These are phyloP conservation scores for Sminthopsis crassicaudata DNA, from an alignment of 2,113 vertebrate species.

Conservation along the genomic window DNA sequence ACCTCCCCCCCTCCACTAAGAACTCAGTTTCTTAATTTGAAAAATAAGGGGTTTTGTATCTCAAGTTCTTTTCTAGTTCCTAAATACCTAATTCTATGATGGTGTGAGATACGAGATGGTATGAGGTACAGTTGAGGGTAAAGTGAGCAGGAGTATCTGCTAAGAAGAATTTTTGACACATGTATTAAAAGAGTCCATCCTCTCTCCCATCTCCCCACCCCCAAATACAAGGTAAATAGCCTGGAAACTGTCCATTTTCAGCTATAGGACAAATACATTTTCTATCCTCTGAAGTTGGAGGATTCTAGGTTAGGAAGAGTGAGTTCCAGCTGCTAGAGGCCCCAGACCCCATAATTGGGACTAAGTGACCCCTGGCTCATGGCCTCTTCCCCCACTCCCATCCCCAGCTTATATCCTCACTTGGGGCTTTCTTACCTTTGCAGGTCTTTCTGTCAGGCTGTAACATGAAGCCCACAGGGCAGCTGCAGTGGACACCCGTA, in stretches of 20 bases:
- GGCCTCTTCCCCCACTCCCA: background rate
- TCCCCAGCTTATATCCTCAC: background rate
- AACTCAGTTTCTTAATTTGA: background rate
- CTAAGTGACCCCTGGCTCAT: background rate
- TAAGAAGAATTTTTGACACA: background rate
- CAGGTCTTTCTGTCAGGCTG: slow-evolving; percentile 97
- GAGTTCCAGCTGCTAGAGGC: background rate
- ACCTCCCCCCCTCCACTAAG: background rate
- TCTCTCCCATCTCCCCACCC: background rate
- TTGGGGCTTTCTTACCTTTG: slow-evolving; percentile 89
- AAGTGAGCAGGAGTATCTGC: background rate
- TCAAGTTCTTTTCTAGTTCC: background rate
- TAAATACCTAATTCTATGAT: background rate
- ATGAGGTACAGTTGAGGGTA: background rate
- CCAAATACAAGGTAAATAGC: background rate
- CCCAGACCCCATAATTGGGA: accelerated
- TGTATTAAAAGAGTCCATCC: background rate
- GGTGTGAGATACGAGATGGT: background rate
- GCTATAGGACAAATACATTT: background rate
- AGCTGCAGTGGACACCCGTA: slow-evolving; percentile 97
- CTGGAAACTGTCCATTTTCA: background rate
- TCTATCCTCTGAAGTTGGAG: background rate
- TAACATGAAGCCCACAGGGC: slow-evolving; percentile 97
- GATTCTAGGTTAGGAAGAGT: background rate
- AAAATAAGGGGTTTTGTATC: background rate